These are phyloP conservation scores for Seira ritae DNA, from an alignment of 2,888 invertebrate species.

Conservation along the genomic window DNA sequence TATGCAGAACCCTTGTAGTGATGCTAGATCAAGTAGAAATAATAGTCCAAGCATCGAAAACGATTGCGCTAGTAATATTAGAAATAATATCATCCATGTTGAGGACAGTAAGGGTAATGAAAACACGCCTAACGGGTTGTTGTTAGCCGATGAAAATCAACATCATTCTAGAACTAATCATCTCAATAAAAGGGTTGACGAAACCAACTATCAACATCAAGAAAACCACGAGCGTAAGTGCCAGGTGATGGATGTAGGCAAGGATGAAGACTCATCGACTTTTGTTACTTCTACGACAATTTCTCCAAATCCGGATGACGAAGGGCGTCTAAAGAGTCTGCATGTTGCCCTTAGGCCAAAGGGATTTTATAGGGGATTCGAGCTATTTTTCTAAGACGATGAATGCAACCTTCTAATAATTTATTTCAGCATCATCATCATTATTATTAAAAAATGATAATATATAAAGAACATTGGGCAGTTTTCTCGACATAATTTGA, in stretches of 20 bases:
- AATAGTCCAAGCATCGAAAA: neutral
- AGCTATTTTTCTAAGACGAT: slow-evolving; percentile 26
- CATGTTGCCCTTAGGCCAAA: slow-evolving; percentile 39
- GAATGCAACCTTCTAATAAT: too few relatives aligned
- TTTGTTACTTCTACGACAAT: neutral
- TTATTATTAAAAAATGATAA: too few relatives aligned
- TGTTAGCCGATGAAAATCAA: too few relatives aligned
- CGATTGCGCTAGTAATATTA: neutral
- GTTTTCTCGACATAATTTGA: too few relatives aligned
- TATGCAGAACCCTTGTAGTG: slow-evolving; percentile 24
- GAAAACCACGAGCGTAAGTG: too few relatives aligned
- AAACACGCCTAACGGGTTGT: too few relatives aligned
- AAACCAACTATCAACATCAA: neutral
- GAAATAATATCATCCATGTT: too few relatives aligned
- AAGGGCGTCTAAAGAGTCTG: neutral
- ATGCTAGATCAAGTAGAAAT: neutral
- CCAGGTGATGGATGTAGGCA: neutral
- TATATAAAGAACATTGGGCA: too few relatives aligned
- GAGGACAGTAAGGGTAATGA: too few relatives aligned
- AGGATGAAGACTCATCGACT: neutral
- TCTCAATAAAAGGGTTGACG: neutral
- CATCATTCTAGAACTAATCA: neutral
- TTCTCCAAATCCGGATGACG: neutral
- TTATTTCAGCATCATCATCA: too few relatives aligned
- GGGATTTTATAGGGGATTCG: slow-evolving; percentile 43